Evolutionary conservation across 2,797 vertebrate species (phyloP), one percentile per base, ranked within the genome.

Genomic region (Rachycentron canadum): DNA sequence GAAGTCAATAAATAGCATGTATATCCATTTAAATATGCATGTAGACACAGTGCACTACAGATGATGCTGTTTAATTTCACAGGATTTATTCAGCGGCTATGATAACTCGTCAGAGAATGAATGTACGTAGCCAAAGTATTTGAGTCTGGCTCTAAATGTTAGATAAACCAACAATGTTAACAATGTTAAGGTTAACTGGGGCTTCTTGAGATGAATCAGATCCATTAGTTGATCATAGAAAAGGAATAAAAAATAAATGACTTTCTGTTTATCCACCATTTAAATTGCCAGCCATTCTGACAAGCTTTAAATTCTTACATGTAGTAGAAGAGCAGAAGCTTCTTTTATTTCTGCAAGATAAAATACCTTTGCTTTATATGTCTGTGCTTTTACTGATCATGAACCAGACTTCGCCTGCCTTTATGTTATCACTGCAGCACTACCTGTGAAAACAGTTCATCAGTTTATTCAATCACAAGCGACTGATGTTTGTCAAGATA

Each of bases 381-480:
- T 45, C 38, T 45, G 2, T 45, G 43, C 26, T 5, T 65, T 43
- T 19, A 17, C 4, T 73, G 41, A 73, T 75, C 43, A 21, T 21
- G 17, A 30, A 32, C 34, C 25, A 13, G 13, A 26, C 50, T 57
- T 65, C 13, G n/a, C 40, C 0, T 50, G 23, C 53, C 63, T 41
- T 43, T n/a, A 11, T 28, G 28, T 66, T 30, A 66, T 69, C 69
- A 19, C 8, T 16, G 17, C 62, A 34, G 50, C 4, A 2, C 36
- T 21, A 45, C 57, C 73, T 19, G 5, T 9, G 5, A 28, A 43
- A 16, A 16, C 12, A 26, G 50, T 14, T 26, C 25, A 26, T 45
- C 34, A 21, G 23, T 17, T 38, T 34, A 34, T 61, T 62, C 64
- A 41, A 38, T 73, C 78, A 69, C 23, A 45, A 10, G 7, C 4